These are phyloP conservation scores for Fulmarus glacialis DNA, from an alignment of 2,113 vertebrate species.

Conservation along the genomic window DNA sequence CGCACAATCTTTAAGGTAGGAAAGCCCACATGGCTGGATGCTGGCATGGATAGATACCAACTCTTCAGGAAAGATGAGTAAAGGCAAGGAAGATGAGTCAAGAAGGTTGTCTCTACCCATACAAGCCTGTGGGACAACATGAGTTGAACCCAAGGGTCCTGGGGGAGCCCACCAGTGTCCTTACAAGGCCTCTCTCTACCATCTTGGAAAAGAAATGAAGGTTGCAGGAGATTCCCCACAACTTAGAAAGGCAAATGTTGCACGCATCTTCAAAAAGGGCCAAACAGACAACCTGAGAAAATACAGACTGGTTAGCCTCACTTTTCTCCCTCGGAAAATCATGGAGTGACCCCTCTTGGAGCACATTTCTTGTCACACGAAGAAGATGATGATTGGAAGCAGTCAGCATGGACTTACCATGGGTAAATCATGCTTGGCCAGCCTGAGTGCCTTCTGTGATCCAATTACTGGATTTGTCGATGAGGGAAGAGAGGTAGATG, in stretches of 20 bases:
- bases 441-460: not conserved
- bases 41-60: not conserved
- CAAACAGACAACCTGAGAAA: not conserved
- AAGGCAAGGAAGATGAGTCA: not conserved
- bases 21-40: not conserved
- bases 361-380: not conserved
- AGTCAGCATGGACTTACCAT: not conserved
- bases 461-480: not conserved
- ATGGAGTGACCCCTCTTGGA: not conserved
- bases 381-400: not conserved
- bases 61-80: not conserved
- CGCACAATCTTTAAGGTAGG: not conserved
- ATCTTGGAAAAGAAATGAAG: not conserved
- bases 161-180: not conserved
- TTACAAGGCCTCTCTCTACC: not conserved
- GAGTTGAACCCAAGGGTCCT: not conserved
- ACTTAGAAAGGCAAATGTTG: not conserved
- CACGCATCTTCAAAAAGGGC: not conserved
- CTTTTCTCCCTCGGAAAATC: not conserved
- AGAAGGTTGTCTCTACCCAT: not conserved
- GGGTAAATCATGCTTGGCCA: not conserved
- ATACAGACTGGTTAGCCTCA: not conserved
- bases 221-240: not conserved
- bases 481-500: not conserved
- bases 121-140: not conserved